phyloP scores from a whole-genome alignment of 2,797 vertebrate genomes.

The Cossypha niveicapilla region DNA sequence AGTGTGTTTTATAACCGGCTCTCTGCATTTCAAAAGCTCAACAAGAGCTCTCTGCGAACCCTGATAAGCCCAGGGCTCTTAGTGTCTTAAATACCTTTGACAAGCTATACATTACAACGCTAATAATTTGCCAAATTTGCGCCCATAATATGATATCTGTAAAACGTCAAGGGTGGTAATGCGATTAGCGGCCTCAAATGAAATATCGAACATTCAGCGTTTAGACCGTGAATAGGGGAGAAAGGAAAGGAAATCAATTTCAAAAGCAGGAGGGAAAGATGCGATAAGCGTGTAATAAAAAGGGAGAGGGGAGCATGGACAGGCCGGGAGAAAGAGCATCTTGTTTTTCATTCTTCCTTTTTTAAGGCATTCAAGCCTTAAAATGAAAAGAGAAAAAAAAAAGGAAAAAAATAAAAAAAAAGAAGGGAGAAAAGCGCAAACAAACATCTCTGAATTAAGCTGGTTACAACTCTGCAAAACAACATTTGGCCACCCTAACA shows the following conservation, averaged over 20 bases:
- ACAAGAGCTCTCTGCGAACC: constrained; percentile 81
- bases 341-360: constrained; percentile 57
- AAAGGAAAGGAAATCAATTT: constrained; percentile 86
- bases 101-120: constrained; percentile 87
- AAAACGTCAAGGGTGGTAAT: constrained; percentile 90
- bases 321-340: constrained; percentile 51
- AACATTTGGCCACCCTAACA: constrained; percentile 81
- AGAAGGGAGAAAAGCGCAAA: accelerated
- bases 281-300: constrained; percentile 83
- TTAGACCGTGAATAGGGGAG: constrained; percentile 82
- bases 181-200: constrained; percentile 93
- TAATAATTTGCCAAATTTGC: constrained; percentile 90
- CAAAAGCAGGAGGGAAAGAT: constrained; percentile 81
- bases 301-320: constrained; percentile 73
- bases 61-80: constrained; percentile 84
- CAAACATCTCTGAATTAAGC: constrained; percentile 70
- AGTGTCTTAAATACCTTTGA: constrained; percentile 85
- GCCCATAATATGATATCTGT: constrained; percentile 89
- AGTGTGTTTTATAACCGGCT: constrained; percentile 80
- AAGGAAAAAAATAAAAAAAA: no score
- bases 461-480: constrained; percentile 76
- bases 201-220: constrained; percentile 95
- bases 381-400: not conserved
- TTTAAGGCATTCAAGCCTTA: constrained; percentile 16
- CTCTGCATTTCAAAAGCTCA: constrained; percentile 83